Base-by-base conservation (phyloP, 2,113 vertebrate species). In the Ammospiza nelsoni region DNA sequence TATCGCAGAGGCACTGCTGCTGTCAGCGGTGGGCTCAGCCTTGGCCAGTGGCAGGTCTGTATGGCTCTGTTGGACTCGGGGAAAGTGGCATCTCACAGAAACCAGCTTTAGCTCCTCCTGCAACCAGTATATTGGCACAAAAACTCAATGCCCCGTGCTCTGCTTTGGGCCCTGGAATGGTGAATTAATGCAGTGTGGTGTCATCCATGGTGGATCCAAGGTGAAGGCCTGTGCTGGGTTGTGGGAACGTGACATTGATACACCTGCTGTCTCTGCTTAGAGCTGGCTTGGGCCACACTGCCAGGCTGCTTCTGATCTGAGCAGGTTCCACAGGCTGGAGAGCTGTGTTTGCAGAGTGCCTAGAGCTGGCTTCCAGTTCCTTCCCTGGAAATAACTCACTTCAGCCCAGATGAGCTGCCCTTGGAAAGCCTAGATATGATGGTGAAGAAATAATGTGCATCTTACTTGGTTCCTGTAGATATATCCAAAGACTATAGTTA, bases 21-120 rank as follows among this genome's bases (percentile, higher is more conserved):
- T 5, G 3, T 37, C 0, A 0, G 33, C 77, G 49, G 10, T 43
- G 33, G 31, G 35, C 20, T 61, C 10, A 6, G n/a, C 55, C 29
- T 62, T 87, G 61, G 19, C 41, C n/a, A 37, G 12, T 5, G 1
- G 7, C 4, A 3, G 14, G 18, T 44, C 23, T 5, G 1, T 55
- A 62, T 49, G 69, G 24, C 33, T 90, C 4, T 49, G 3, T 72
- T 1, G 2, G 15, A 35, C 13, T 2, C 1, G 2, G 31, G 33
- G 9, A 6, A 17, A 17, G 12, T 7, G 39, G 5, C 37, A n/a
- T 8, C 33, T 93, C 37, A 66, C 27, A 62, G 77, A 44, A 57
- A 6, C 6, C 12, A 71, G 8, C 12, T 57, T 28, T 75, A 75
- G n/a, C 29, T 39, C 27, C 7, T 76, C 14, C 39, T 3, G 3